Evolutionary conservation across 2,888 invertebrate species (phyloP), one percentile per base, ranked within the genome.

Genomic region (Ophonus ardosiacus): DNA sequence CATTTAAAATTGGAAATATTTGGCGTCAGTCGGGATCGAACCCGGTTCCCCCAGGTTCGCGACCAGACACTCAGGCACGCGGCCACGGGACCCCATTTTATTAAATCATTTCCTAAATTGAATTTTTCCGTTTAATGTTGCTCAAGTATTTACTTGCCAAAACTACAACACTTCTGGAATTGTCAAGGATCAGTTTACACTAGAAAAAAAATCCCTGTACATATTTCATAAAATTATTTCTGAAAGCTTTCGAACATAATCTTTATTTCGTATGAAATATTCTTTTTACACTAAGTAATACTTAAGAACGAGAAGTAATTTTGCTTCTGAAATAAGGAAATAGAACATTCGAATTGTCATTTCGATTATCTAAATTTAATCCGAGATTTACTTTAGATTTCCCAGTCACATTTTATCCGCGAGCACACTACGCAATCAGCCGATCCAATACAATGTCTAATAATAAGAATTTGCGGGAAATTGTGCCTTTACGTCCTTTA

Each of bases 301-400:
- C 18, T 59, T 63, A 63, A 63, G 31, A 68, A 24, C 31, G 31
- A 68, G 31, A 24, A 31, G 13, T 68, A 15, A 31, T 38, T 38
- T 15, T 38, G 10, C 15, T 31, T 24, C 38, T 68, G 68, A 38
- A 68, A 63, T 63, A 63, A 68, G 68, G n/a, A 68, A 68, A 6
- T 63, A 24, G 63, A 24, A 63, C 13, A 68, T 68, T 31, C 15
- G 38, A 68, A 38, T 68, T 68, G 31, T 68, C 68, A 38, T 68
- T 68, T 68, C 68, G 68, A 38, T 68, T 68, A 38, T 68, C 68
- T 68, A 68, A 68, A 68, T 68, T 68, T 68, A 68, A 68, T 68
- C n/a, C 38, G n/a, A 68, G 68, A 68, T 68, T 68, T 68, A 68
- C 15, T 68, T 68, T 68, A 15, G 38, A 68, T 68, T 68, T 38